Base-by-base conservation (phyloP, 2,113 vertebrate genomes). In the Kryptolebias marmoratus region DNA sequence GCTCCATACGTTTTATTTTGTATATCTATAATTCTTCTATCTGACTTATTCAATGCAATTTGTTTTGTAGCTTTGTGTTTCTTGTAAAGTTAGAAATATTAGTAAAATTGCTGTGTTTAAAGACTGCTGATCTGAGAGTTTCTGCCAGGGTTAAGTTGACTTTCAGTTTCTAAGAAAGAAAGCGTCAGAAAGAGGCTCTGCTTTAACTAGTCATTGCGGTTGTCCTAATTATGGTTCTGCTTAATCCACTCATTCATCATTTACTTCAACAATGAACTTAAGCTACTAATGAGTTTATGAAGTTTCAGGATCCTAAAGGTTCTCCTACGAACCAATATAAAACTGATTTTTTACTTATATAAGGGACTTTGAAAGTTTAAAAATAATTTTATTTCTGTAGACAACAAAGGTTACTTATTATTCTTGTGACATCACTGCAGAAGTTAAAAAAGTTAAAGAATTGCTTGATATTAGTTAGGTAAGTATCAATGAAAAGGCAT, bases 51-150 rank as follows among this genome's bases (percentile, higher is more conserved):
- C 22, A 22, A 22, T 22, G 22, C 22, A 22, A 22, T 22, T 22
- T 42, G 15, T 30, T 57, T 71, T 73, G 55, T 13, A 68, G 61
- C 16, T n/a, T 61, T 28, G 74, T 74, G 48, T 68, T 60, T 77
- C 72, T 71, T 63, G 52, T 77, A 78, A 86, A 85, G 68, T 57
- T 80, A 28, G 14, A 66, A 71, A 65, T 59, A 48, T 55, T 62
- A 45, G n/a, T 67, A 36, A 71, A 81, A 76, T 39, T 2, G 48
- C 74, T 81, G 58, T 76, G 48, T 81, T 72, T 71, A 47, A 64
- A 28, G 44, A 18, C 79, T 71, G 50, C 48, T 68, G 66, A 83
- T 79, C 28, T 52, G 30, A 71, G 42, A 68, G 72, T 71, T 36
- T 31, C 71, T 15, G 36, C 50, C 48, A 57, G 66, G 64, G 63